Evolutionary conservation across 1,140 invertebrate genomes (phyloP).

Genomic region (Nasonia vitripennis): DNA sequence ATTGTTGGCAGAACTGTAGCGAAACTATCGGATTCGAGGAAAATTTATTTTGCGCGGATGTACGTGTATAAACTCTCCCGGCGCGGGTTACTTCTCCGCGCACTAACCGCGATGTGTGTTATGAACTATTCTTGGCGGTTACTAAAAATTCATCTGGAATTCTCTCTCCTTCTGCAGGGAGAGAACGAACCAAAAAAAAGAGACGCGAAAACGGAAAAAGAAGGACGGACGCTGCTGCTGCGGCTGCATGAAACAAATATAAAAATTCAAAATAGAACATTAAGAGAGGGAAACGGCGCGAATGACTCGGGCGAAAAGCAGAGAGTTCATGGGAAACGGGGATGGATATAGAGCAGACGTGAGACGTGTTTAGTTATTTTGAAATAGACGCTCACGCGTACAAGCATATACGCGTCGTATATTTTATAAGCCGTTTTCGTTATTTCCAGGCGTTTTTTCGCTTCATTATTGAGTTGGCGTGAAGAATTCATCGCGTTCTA

Average conservation of each 20-base stretch:
- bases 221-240: neutral
- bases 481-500: neutral
- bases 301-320: conserved; percentile 6
- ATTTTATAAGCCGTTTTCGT: neutral
- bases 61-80: neutral
- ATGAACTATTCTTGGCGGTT: conserved; percentile 21
- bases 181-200: conserved; percentile 1
- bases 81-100: neutral
- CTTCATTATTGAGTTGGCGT: neutral
- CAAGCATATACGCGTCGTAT: no score
- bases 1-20: neutral
- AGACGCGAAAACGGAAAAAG: conserved; percentile 4
- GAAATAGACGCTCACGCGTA: neutral
- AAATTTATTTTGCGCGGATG: neutral
- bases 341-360: conserved; percentile 28
- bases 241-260: conserved; percentile 21
- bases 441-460: neutral
- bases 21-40: neutral
- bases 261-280: conserved; percentile 44
- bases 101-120: neutral
- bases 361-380: conserved; percentile 23
- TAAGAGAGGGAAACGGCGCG: conserved; percentile 1
- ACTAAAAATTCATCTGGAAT: conserved; percentile 29
- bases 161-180: neutral
- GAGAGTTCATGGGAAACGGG: neutral